Percentiles rank a stretch among this genome's conserved stretches.
These are phyloP conservation scores for Vicugna pacos DNA, from an alignment of 2,113 vertebrate genomes.

Conservation along the genomic window DNA sequence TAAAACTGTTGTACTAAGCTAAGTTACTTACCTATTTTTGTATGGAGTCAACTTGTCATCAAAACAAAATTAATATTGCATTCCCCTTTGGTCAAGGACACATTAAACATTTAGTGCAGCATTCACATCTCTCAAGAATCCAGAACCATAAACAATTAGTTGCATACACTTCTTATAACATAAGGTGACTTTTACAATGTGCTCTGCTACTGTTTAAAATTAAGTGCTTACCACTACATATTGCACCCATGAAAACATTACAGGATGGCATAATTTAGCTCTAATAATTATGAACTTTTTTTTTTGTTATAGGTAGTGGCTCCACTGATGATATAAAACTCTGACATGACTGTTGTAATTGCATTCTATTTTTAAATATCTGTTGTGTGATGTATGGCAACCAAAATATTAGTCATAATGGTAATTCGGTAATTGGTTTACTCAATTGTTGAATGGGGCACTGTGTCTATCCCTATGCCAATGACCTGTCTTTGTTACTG, in stretches of 20 bases:
- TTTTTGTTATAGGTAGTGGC: background rate
- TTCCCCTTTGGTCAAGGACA: background rate
- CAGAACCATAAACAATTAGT: background rate
- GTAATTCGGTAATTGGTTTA: background rate
- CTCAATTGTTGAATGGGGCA: background rate
- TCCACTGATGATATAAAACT: background rate
- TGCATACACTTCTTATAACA: background rate
- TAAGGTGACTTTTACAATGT: background rate
- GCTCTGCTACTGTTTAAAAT: background rate
- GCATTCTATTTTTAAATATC: background rate
- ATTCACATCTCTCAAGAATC: constrained; percentile 6
- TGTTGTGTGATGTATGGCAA: background rate
- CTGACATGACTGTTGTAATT: background rate
- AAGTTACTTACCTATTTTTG: background rate
- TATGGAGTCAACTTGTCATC: background rate
- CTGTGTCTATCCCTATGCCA: constrained; percentile 18
- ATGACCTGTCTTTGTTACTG: background rate
- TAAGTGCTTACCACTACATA: background rate
- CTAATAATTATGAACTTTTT: background rate
- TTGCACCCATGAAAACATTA: background rate
- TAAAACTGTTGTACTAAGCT: background rate
- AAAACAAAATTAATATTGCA: constrained; percentile 37
- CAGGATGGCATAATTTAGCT: background rate
- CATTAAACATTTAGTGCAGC: background rate
- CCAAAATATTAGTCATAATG: background rate